phyloP scores from a whole-genome alignment of 2,888 invertebrate genomes.

The Diadromus collaris region DNA sequence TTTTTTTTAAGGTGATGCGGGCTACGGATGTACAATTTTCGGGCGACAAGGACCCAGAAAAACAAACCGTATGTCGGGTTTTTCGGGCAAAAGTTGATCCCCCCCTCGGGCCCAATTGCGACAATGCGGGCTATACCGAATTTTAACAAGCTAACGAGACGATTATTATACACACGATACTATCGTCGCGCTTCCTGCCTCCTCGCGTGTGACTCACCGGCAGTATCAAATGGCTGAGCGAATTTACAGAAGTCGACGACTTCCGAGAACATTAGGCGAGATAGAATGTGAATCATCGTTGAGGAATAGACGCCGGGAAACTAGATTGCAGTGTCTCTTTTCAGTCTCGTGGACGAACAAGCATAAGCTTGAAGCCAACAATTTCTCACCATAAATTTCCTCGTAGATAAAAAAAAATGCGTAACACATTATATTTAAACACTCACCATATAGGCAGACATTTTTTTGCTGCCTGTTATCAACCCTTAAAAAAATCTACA shows the following conservation, averaged over 20 bases:
- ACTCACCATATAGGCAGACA: not conserved
- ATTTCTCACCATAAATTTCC: not conserved
- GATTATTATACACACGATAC: constrained; percentile 3
- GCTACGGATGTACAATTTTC: constrained; percentile 20
- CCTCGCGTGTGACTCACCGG: constrained; percentile 39
- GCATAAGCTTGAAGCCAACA: not conserved
- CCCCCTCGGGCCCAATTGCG: constrained; percentile 39
- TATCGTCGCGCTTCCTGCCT: constrained; percentile 13
- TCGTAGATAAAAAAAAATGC: not conserved
- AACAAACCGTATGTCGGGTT: not conserved
- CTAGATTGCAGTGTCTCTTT: not conserved
- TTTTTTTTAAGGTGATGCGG: constrained; percentile 3
- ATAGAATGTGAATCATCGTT: constrained; percentile 40
- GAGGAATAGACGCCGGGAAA: constrained; percentile 7
- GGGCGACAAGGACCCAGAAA: not conserved
- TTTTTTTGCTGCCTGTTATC: not conserved
- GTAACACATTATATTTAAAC: not conserved
- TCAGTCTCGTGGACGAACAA: not conserved
- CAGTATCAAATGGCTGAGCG: constrained; percentile 37
- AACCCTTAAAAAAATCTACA: not conserved
- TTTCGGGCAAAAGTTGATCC: not conserved
- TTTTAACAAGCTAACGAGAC: constrained; percentile 31
- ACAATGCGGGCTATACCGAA: constrained; percentile 53
- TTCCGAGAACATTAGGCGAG: constrained; percentile 35
- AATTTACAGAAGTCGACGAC: constrained; percentile 38